Evolutionary conservation across 2,797 vertebrate species (phyloP), one percentile per base, ranked within the genome.

Genomic region (Eleutherodactylus coqui): DNA sequence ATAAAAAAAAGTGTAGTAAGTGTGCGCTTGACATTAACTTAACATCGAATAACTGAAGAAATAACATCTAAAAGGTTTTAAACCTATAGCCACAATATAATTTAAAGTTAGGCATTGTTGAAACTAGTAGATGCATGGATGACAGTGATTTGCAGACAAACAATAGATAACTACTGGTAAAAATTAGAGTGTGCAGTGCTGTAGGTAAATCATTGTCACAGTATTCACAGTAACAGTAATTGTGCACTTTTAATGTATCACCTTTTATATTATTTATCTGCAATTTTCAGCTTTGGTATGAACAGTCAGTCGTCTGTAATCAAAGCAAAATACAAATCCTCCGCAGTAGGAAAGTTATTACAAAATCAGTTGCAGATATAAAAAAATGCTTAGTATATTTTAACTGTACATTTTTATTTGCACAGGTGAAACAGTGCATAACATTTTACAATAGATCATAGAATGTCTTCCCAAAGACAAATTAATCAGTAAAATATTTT

Each of bases 261-360:
- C 38, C 38, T 55, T n/a, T 62, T 79, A 79, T 79, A 41, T 79
- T 58, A 43, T 53, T 80, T 80, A 67, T 64, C 41, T 47, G 58
- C 78, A 80, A 80, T 80, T 80, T 80, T 45, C 78, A 64, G 38
- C 55, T 80, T 80, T 45, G 43, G 78, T 67, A 29, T 45, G 58
- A 80, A 80, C 60, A 80, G 41, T 58, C 51, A 58, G 55, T 80
- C 60, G 2, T 62, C 60, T 64, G 55, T 80, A 64, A 80, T 60
- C 60, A 45, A 80, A 80, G 43, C 43, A 43, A 45, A 80, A 79
- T 79, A 64, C 55, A 55, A 60, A 80, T 80, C 43, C 78, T 24
- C 43, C 24, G 17, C 78, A 80, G 29, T 67, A 32, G 58, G 78
- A 24, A 62, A 80, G 7, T 29, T 67, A 60, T 79, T 62, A 43